phyloP scores from a whole-genome alignment of 2,113 vertebrate species.

The Tringa solitaria region DNA sequence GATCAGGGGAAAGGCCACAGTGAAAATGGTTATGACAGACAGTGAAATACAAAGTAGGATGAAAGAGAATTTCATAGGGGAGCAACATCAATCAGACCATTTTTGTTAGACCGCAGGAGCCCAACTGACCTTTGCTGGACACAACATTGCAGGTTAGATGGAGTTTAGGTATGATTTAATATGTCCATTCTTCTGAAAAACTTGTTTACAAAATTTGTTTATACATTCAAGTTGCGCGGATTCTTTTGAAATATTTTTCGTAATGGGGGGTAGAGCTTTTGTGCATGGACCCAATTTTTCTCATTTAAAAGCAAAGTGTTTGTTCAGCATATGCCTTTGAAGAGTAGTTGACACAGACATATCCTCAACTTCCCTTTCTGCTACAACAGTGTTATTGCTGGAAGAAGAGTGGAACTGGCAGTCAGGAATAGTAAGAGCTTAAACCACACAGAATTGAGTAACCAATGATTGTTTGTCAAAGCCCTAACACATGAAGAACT shows the following conservation, averaged over 20 bases:
- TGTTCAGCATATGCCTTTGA: background rate
- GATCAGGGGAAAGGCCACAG: background rate
- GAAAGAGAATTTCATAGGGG: background rate
- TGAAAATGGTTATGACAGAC: background rate
- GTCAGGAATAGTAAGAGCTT: background rate
- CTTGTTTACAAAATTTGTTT: background rate
- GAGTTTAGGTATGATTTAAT: background rate
- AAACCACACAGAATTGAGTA: background rate
- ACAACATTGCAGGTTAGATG: background rate
- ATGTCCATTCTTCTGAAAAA: background rate
- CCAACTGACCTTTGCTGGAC: background rate
- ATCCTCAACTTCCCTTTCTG: background rate
- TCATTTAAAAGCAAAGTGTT: background rate
- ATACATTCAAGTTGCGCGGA: background rate
- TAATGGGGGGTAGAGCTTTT: background rate
- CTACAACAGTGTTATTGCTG: background rate
- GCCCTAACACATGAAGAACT: background rate
- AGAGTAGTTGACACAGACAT: background rate
- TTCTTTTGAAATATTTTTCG: background rate
- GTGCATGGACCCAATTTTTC: background rate
- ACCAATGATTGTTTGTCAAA: accelerated
- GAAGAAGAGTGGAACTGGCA: background rate
- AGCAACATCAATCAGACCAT: background rate
- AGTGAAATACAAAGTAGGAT: background rate
- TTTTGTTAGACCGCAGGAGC: background rate